Evolutionary conservation across 1,140 invertebrate genomes (phyloP).

Genomic region (Panagrolaimus sp.): DNA sequence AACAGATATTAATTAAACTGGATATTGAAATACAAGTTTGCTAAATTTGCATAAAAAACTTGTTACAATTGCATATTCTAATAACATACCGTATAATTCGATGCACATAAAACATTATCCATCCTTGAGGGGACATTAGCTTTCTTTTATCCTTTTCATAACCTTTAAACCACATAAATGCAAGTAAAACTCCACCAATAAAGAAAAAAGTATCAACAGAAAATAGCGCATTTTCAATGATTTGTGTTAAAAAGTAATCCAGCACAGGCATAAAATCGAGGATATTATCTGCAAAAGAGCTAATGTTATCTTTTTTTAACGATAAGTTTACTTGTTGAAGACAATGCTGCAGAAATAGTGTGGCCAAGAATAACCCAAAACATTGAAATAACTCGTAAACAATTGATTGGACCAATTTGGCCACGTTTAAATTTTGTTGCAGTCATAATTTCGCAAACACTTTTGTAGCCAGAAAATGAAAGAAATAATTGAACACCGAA

Average conservation of each 20-base stretch:
- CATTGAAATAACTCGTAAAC: conserved; percentile 44
- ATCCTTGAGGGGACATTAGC: conserved; percentile 18
- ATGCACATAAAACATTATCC: conserved; percentile 41
- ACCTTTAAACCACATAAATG: conserved; percentile 37
- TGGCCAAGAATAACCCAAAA: conserved; percentile 34
- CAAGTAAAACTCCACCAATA: conserved; percentile 22
- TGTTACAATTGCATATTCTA: too few species aligned
- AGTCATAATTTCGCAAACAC: too few species aligned
- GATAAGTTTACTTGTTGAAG: too few species aligned
- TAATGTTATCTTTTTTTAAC: too few species aligned
- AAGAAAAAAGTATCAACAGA: conserved; percentile 40
- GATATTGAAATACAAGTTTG: too few species aligned
- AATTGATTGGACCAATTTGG: conserved; percentile 34
- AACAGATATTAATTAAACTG: too few species aligned
- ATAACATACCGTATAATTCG: conserved; percentile 20
- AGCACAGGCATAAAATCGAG: conserved; percentile 22
- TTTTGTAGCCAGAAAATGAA: too few species aligned
- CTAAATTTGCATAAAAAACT: too few species aligned
- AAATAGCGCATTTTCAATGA: conserved; percentile 32
- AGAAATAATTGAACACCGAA: too few species aligned
- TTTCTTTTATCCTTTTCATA: conserved; percentile 21
- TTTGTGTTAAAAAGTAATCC: conserved; percentile 10
- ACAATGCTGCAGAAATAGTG: not conserved
- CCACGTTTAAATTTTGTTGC: conserved; percentile 18
- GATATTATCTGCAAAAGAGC: conserved; percentile 21